Evolutionary conservation across 2,113 vertebrate species (phyloP), one percentile per base, ranked within the genome.

Genomic region (Epinephelus fuscoguttatus): DNA sequence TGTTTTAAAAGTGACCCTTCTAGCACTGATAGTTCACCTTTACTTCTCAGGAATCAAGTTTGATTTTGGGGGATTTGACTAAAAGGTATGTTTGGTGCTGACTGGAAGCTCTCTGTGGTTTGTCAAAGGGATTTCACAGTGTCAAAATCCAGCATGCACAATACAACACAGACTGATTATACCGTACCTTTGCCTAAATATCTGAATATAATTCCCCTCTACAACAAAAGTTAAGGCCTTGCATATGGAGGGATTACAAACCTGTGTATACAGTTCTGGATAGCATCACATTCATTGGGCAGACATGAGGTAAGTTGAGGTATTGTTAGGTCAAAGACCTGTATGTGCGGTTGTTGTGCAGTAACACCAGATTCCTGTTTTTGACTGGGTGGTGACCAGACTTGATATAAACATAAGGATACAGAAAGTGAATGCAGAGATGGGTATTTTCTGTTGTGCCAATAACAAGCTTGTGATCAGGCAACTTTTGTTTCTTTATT

Each of bases 311-410:
- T 30, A 30, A 30, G 6, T 25, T 70, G 37, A 62, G 45, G 37
- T 56, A 27, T 21, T 7, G 42, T 52, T 2, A 4, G n/a, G 21
- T 53, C 19, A 61, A 71, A 60, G 47, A 42, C 56, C 57, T 77
- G 53, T 12, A 18, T 60, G 50, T 57, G 23, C 23, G 80, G 70
- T 70, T 75, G 4, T 57, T 57, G 11, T 68, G n/a, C 33, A 73
- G 40, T 13, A 8, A 37, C 13, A 11, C 19, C 37, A 30, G 70
- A 49, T 72, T 88, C 66, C 50, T 75, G 55, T 64, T 76, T 68
- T 62, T 67, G 15, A 66, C 57, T 70, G 33, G 0, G 30, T 27
- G 15, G 7, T 50, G 1, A 63, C 53, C 33, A 19, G 25, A 56
- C 3, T 2, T 62, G 37, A 61, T n/a, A 11, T 14, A 0, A 27